Evolutionary conservation across 2,888 invertebrate species (phyloP).

Genomic region (Drosophila robusta): DNA sequence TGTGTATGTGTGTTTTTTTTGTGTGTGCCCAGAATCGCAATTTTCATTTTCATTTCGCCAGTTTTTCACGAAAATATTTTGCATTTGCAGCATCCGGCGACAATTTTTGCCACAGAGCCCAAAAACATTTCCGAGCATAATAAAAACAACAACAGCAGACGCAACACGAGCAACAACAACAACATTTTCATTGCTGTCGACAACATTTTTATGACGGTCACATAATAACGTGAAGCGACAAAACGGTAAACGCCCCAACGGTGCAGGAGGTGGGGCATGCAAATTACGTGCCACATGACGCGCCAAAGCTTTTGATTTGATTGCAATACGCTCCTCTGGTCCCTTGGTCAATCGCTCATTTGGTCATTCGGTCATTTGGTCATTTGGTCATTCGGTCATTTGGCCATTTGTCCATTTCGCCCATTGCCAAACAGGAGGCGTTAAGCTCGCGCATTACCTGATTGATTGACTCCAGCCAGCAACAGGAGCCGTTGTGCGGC

Average conservation of each 20-base stretch:
- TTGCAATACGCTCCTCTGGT: constrained; percentile 46
- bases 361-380: constrained; percentile 14
- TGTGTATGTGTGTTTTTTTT: constrained; percentile 13
- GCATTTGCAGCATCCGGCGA: constrained; percentile 80
- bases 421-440: constrained; percentile 5
- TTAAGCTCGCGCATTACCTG: constrained; percentile 31
- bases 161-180: constrained; percentile 12
- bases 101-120: constrained; percentile 53
- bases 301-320: constrained; percentile 71
- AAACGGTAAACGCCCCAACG: constrained; percentile 38
- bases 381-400: constrained; percentile 21
- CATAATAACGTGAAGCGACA: constrained; percentile 64
- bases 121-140: constrained; percentile 60
- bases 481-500: neutral
- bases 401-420: constrained; percentile 2
- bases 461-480: constrained; percentile 42
- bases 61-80: constrained; percentile 70
- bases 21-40: constrained; percentile 41
- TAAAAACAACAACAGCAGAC: constrained; percentile 45
- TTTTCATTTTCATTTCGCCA: constrained; percentile 71
- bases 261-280: constrained; percentile 47
- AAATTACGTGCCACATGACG: constrained; percentile 71
- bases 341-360: constrained; percentile 2
- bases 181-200: constrained; percentile 55
- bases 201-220: constrained; percentile 75